Conservation (phyloP, 2,797 vertebrate species). For the Galagoides demidoff region DNA sequence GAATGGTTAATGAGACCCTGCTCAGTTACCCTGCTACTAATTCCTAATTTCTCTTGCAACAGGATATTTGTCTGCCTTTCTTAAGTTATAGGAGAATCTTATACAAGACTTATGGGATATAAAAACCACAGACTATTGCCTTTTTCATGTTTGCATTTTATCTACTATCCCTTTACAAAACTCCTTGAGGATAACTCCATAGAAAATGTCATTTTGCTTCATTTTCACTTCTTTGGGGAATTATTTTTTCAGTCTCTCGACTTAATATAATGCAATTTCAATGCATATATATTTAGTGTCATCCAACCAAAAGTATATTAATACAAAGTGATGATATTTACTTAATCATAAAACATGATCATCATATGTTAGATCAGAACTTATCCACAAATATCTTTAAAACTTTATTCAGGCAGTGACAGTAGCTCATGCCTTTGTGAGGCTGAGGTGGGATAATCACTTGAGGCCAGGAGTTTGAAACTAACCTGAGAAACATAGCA, state of each 20-base stretch:
- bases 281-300: neutral
- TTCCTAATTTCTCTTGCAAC: neutral
- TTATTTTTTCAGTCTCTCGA: neutral
- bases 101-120: neutral
- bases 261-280: constrained; percentile 42
- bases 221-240: constrained; percentile 8
- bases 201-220: neutral
- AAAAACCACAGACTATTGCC: neutral
- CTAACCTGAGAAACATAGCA: too few species aligned
- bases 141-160: neutral
- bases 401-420: neutral
- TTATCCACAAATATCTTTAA: constrained; percentile 56
- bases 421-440: too few species aligned
- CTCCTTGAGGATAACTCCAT: neutral
- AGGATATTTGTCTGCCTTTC: neutral
- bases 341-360: neutral
- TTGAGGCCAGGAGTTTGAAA: too few species aligned
- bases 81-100: neutral
- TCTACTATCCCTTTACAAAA: neutral
- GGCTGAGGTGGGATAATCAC: too few species aligned
- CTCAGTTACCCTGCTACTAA: neutral
- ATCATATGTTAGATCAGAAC: constrained; percentile 3
- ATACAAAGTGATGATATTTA: constrained; percentile 8
- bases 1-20: neutral
- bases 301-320: constrained; percentile 13